phyloP scores from a whole-genome alignment of 1,140 invertebrate genomes.

The Cyrtorhinus lividipennis region DNA sequence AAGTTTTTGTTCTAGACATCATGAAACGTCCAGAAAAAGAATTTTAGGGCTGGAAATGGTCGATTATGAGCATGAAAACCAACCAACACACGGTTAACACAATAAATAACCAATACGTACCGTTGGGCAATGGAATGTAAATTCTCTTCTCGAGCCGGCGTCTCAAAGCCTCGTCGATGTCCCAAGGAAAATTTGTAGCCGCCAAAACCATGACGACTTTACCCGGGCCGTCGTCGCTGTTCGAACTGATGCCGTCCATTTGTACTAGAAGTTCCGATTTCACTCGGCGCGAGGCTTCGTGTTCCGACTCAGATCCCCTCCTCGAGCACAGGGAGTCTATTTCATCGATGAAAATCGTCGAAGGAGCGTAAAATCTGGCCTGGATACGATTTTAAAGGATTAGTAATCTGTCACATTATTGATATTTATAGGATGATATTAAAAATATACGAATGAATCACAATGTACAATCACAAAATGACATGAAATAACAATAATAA shows the following conservation, averaged over 20 bases:
- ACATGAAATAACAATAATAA: too few species aligned
- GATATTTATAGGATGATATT: too few species aligned
- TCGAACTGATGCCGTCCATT: constrained; percentile 94
- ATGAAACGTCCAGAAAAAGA: too few species aligned
- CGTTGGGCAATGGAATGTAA: constrained; percentile 95
- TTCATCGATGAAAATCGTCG: constrained; percentile 99
- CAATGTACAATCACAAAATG: background rate
- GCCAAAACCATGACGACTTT: constrained; percentile 95
- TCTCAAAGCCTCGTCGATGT: constrained; percentile 93
- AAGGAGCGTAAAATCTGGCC: constrained; percentile 97
- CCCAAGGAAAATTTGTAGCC: constrained; percentile 99
- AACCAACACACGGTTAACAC: too few species aligned
- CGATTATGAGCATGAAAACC: too few species aligned
- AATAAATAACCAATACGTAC: too few species aligned
- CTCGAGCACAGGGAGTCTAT: constrained; percentile 96
- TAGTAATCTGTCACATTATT: too few species aligned
- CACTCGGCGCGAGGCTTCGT: constrained; percentile 92
- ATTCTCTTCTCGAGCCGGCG: constrained; percentile 94
- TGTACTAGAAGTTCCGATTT: constrained; percentile 97
- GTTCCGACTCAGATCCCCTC: constrained; percentile 90
- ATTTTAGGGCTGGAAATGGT: too few species aligned
- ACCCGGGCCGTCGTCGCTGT: constrained; percentile 41
- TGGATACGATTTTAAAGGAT: constrained; percentile 36
- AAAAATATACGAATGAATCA: too few species aligned
- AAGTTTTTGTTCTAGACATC: too few species aligned